These are phyloP conservation scores for cattle (Bos taurus) DNA, from an alignment of 2,113 vertebrate species.

Conservation along the genomic window DNA sequence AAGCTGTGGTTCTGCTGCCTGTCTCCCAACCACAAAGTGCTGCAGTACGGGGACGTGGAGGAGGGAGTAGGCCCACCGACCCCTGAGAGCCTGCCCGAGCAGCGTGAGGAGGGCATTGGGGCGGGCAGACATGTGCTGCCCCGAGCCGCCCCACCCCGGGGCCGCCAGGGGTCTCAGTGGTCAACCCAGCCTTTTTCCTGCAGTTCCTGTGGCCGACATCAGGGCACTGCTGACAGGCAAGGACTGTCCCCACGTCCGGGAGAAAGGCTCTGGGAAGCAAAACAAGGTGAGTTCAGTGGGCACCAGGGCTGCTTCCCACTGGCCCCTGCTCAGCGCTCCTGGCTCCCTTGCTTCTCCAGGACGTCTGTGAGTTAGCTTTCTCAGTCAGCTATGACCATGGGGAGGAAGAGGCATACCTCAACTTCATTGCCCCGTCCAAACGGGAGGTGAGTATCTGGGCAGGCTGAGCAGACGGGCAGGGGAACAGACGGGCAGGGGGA, in stretches of 20 bases:
- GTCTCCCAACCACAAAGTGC: conserved; percentile 96
- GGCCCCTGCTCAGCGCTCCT: not conserved
- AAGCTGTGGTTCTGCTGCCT: conserved; percentile 98
- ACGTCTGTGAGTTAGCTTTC: conserved; percentile 93
- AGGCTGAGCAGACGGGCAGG: not conserved
- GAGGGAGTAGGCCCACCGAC: conserved; percentile 83
- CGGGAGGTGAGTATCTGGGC: conserved; percentile 87
- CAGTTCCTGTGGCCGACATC: conserved; percentile 95
- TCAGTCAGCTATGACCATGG: conserved; percentile 92
- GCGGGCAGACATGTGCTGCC: not conserved
- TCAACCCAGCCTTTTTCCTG: conserved; percentile 1
- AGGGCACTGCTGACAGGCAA: conserved; percentile 91
- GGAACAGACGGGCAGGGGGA: not conserved
- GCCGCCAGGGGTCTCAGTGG: not conserved
- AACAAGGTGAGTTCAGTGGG: conserved; percentile 87
- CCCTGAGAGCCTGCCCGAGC: conserved; percentile 90
- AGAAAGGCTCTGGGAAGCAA: conserved; percentile 93
- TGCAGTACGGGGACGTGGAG: conserved; percentile 95
- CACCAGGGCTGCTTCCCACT: not conserved
- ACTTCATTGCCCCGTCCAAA: conserved; percentile 93
- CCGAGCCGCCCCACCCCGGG: rapidly evolving
- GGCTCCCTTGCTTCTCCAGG: conserved; percentile 76
- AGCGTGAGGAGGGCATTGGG: conserved; percentile 84
- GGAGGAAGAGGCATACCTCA: conserved; percentile 90
- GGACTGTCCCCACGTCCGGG: conserved; percentile 95